A percentile compares a stretch with the other conserved stretches of the same genome.
Evolutionary conservation across 64 coral and sea anemone species (phyloP).

Genomic region (Acropora yongei): DNA sequence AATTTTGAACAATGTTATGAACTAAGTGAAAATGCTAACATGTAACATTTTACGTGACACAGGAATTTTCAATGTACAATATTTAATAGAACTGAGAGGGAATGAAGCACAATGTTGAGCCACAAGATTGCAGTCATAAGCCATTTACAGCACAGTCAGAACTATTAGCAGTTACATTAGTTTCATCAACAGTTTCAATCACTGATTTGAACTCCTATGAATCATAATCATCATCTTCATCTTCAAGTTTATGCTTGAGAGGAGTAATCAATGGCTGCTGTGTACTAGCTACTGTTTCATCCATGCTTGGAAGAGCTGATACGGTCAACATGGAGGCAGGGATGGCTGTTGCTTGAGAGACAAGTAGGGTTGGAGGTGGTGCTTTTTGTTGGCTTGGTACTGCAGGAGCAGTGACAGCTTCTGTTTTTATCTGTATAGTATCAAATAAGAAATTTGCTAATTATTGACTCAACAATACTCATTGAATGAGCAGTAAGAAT

Average conservation of each 20-base stretch:
- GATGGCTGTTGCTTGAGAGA: slow-evolving; percentile 29
- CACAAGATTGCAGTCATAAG: too few relatives aligned
- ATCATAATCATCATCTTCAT: slow-evolving; percentile 98
- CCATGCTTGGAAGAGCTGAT: slow-evolving; percentile 98
- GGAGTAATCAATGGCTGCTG: slow-evolving; percentile 96
- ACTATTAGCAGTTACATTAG: not conserved
- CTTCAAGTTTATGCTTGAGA: slow-evolving; percentile 93
- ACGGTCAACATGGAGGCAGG: slow-evolving; percentile 92
- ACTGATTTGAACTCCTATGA: slow-evolving; percentile 6
- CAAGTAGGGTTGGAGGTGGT: slow-evolving; percentile 13
- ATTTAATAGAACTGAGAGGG: too few relatives aligned
- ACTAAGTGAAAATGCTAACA: too few relatives aligned
- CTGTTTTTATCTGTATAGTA: slow-evolving; percentile 12
- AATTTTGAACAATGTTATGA: too few relatives aligned
- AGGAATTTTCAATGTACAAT: too few relatives aligned
- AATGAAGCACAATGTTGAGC: too few relatives aligned
- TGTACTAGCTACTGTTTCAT: slow-evolving; percentile 97
- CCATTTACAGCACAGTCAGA: too few relatives aligned
- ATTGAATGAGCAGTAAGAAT: too few relatives aligned
- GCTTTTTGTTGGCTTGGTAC: not conserved
- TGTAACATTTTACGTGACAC: too few relatives aligned
- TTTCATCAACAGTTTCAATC: not conserved
- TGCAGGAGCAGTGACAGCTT: slow-evolving; percentile 13
- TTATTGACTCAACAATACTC: too few relatives aligned
- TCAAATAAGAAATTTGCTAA: not conserved